Base-by-base conservation (phyloP, 2,888 invertebrate genomes). In the Euplagia quadripunctaria region DNA sequence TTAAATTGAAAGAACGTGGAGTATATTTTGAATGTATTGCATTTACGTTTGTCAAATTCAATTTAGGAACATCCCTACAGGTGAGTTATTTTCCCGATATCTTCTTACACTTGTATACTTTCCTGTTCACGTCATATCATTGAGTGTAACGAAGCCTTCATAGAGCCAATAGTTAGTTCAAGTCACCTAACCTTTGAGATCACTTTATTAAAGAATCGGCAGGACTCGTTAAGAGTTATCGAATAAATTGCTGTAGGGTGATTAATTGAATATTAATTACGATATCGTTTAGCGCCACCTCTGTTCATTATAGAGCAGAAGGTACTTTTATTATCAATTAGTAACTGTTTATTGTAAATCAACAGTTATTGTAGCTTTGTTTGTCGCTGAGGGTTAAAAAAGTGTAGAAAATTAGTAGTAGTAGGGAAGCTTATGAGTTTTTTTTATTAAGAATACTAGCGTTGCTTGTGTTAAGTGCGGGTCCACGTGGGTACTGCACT, bases 201-300 rank as follows among this genome's bases (percentile, higher is more conserved):
- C 68, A 71, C 81, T 87, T 89, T 90, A 90, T 92, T 91, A 91
- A 87, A 70, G 90, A 85, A 82, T 80, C 77, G 78, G 79, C 82
- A 82, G 79, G 85, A 86, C 88, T 92, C 93, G 92, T 94, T 94
- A 92, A 82, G 89, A 92, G 90, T 92, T 93, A 92, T 93, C 92
- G 91, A 93, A 94, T 92, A 93, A 94, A 94, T 94, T 92, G 89
- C 91, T 88, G 78, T 84, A 82, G 87, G 88, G 88, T 94, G 94
- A 95, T 94, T 95, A 93, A 96, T 95, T 90, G 94, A 92, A 85
- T 88, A 91, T 94, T 96, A 95, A 96, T 96, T 93, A 93, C 95
- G 87, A 86, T 86, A 92, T 92, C 95, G 94, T 89, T 96, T 94
- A 95, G 92, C 91, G 86, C 88, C 90, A 90, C 85, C 89, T 86